These are phyloP conservation scores for Brenthis daphne DNA, from an alignment of 2,888 invertebrate species.

Conservation along the genomic window DNA sequence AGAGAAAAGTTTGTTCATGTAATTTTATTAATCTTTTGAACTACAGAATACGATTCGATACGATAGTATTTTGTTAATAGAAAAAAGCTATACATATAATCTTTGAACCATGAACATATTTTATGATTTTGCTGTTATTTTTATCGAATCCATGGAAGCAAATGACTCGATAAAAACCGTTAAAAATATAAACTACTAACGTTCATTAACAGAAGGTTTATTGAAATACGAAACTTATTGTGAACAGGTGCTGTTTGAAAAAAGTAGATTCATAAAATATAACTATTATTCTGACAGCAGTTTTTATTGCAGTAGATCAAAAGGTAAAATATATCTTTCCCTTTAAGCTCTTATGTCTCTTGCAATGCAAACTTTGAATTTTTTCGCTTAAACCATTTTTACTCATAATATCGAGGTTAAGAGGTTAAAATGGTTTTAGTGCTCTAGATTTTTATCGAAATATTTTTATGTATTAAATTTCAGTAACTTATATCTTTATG, in stretches of 20 bases:
- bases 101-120: too few species aligned
- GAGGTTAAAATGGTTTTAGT: constrained; percentile 7
- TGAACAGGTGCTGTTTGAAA: background rate
- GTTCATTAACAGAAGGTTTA: too few species aligned
- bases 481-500: background rate
- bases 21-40: too few species aligned
- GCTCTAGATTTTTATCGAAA: constrained; percentile 14
- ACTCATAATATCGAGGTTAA: constrained; percentile 19
- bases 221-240: background rate
- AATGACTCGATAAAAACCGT: too few species aligned
- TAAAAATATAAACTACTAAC: too few species aligned
- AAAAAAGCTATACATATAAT: too few species aligned
- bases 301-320: background rate
- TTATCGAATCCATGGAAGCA: too few species aligned
- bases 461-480: constrained; percentile 1
- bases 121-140: too few species aligned
- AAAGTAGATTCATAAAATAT: background rate
- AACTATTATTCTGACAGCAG: background rate
- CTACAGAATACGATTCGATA: too few species aligned
- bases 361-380: constrained; percentile 19
- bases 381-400: constrained; percentile 17
- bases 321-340: constrained; percentile 12
- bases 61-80: too few species aligned
- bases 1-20: too few species aligned
- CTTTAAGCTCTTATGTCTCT: constrained; percentile 5